A percentile compares a stretch with the other conserved stretches of the same genome.
These are phyloP conservation scores for Drosophila sp. DNA, from an alignment of 1,140 invertebrate species.

Conservation along the genomic window DNA sequence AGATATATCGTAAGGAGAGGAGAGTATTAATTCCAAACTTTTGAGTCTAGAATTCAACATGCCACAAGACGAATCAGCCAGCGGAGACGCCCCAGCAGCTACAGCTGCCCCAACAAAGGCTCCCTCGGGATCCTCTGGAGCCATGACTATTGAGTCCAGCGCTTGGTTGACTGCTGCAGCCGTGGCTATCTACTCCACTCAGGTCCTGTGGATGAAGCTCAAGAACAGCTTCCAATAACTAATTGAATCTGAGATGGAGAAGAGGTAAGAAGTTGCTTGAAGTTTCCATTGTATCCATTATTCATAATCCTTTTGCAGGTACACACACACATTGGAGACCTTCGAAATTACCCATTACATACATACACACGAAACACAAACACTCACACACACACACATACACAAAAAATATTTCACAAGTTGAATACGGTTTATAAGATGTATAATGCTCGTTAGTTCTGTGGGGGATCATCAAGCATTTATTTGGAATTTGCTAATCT, in stretches of 20 bases:
- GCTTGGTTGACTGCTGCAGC: slow-evolving; percentile 34
- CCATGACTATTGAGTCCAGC: slow-evolving; percentile 12
- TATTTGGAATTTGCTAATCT: not conserved
- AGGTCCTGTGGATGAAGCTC: slow-evolving; percentile 44
- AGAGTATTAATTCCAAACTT: too few relatives aligned
- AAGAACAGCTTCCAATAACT: not conserved
- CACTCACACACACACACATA: too few relatives aligned
- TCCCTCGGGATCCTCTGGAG: slow-evolving; percentile 12
- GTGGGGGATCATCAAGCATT: slow-evolving; percentile 2
- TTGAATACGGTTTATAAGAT: too few relatives aligned
- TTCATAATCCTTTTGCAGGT: not conserved
- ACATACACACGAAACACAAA: not conserved
- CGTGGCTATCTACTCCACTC: slow-evolving; percentile 34
- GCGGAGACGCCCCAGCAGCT: not conserved
- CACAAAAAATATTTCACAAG: too few relatives aligned
- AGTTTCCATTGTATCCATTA: not conserved
- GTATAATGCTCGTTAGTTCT: not conserved
- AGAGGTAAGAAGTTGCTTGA: too few relatives aligned
- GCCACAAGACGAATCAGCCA: too few relatives aligned
- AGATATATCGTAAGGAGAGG: too few relatives aligned
- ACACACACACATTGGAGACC: too few relatives aligned
- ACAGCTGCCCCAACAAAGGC: not conserved
- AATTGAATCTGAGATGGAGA: too few relatives aligned
- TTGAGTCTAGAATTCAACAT: too few relatives aligned
- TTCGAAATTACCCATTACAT: too few relatives aligned